Conservation (phyloP, 2,113 vertebrate genomes). For the Origma solitaria region DNA sequence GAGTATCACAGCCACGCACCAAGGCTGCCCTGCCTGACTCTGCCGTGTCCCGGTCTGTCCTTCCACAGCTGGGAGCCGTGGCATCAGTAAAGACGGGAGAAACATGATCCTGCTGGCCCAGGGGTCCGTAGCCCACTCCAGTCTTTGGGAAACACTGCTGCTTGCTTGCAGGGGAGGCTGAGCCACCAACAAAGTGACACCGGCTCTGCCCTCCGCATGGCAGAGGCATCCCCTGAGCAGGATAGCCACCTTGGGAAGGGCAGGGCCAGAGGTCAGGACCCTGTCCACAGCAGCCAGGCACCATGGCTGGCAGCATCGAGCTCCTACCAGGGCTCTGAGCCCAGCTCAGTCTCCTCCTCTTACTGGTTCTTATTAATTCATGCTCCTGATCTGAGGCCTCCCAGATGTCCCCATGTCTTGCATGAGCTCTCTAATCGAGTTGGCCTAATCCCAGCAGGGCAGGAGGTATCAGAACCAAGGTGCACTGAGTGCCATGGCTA, state of each 20-base stretch:
- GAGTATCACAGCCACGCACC: background rate
- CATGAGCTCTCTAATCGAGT: conserved; percentile 31
- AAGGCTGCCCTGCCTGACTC: background rate
- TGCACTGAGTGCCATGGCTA: background rate
- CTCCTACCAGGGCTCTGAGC: rapidly evolving
- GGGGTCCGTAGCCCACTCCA: rapidly evolving
- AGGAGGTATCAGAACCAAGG: background rate
- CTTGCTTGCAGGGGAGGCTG: background rate
- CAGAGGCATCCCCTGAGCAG: rapidly evolving
- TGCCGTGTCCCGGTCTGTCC: background rate
- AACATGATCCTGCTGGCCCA: rapidly evolving
- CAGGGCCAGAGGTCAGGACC: background rate
- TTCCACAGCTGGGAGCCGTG: background rate
- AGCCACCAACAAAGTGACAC: rapidly evolving
- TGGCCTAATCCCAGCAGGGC: background rate
- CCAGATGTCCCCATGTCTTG: conserved; percentile 8
- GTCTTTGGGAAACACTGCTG: background rate
- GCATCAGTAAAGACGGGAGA: background rate
- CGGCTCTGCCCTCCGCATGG: background rate
- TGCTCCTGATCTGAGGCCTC: background rate
- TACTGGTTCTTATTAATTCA: conserved; percentile 43
- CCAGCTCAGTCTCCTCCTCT: background rate
- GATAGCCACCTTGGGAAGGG: background rate
- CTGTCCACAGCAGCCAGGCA: background rate
- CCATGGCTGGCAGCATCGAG: rapidly evolving